These are phyloP conservation scores for Zaprionus taronus DNA, from an alignment of 1,140 invertebrate species.

Conservation along the genomic window DNA sequence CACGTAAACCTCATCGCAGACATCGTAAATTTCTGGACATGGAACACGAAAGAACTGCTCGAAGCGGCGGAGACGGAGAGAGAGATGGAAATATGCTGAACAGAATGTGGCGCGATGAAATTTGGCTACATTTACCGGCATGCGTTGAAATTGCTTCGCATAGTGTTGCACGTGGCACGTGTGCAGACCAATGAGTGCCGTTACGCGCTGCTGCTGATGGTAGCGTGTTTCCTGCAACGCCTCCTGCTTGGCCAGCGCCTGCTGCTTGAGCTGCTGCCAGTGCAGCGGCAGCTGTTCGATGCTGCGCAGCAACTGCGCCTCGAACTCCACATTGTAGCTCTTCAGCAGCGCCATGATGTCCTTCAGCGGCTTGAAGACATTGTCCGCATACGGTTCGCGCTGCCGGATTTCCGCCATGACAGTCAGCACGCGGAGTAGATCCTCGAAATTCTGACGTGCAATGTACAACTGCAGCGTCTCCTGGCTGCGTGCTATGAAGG, in stretches of 20 bases:
- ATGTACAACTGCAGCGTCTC: constrained; percentile 86
- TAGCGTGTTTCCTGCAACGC: constrained; percentile 90
- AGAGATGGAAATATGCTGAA: background rate
- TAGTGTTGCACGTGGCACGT: constrained; percentile 90
- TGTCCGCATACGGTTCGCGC: constrained; percentile 86
- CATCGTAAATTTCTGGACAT: constrained; percentile 88
- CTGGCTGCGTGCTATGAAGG: constrained; percentile 86
- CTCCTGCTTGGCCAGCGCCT: constrained; percentile 92
- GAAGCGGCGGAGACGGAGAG: constrained; percentile 37
- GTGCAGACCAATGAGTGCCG: constrained; percentile 90
- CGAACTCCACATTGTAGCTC: constrained; percentile 90
- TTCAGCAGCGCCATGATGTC: constrained; percentile 91
- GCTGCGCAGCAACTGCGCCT: constrained; percentile 82
- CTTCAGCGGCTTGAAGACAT: constrained; percentile 93
- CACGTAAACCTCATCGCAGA: constrained; percentile 88
- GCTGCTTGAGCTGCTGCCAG: constrained; percentile 95
- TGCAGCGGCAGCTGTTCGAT: constrained; percentile 92
- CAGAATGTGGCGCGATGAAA: background rate
- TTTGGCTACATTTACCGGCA: constrained; percentile 82
- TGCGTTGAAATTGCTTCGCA: constrained; percentile 87
- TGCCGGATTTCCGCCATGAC: constrained; percentile 87
- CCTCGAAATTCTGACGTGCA: constrained; percentile 87
- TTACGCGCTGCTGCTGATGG: constrained; percentile 88
- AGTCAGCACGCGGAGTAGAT: constrained; percentile 85
- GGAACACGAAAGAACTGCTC: constrained; percentile 87